A percentile compares a stretch with the other conserved stretches of the same genome.
Evolutionary conservation across 2,888 invertebrate species (phyloP).

Genomic region (Atrina japonica): DNA sequence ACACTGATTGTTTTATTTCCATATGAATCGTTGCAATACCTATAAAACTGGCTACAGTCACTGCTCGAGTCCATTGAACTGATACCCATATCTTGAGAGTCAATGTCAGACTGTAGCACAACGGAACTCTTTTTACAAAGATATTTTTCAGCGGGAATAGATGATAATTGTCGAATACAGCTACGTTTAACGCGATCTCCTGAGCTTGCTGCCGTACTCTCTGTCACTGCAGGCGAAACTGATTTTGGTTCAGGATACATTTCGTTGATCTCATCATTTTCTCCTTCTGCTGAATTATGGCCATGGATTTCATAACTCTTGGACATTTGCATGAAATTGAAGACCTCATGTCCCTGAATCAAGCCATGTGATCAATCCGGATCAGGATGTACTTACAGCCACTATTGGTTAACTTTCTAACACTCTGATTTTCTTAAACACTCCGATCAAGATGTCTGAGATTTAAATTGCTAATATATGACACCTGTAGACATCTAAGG

Average conservation of each 20-base stretch:
- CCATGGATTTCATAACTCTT: too few relatives aligned
- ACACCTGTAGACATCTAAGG: too few relatives aligned
- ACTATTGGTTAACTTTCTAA: too few relatives aligned
- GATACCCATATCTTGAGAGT: constrained; percentile 8
- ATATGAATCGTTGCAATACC: constrained; percentile 4
- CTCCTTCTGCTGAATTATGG: not conserved
- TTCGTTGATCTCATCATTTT: not conserved
- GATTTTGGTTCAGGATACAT: not conserved
- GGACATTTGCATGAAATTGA: too few relatives aligned
- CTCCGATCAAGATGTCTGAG: too few relatives aligned
- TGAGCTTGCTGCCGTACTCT: not conserved
- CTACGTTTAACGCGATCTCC: constrained; percentile 30
- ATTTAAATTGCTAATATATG: too few relatives aligned
- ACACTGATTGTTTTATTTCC: constrained; percentile 7
- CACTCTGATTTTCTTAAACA: too few relatives aligned
- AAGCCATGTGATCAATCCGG: too few relatives aligned
- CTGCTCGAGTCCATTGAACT: not conserved
- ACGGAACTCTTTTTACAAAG: constrained; percentile 39
- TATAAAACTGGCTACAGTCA: not conserved
- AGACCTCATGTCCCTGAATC: too few relatives aligned
- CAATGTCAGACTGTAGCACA: constrained; percentile 11
- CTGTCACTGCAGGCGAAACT: not conserved
- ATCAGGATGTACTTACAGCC: too few relatives aligned
- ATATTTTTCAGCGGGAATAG: constrained; percentile 40
- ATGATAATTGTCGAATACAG: constrained; percentile 37